A percentile compares a stretch with the other conserved stretches of the same genome.
These are phyloP conservation scores for Leucozona laternaria DNA, from an alignment of 2,888 invertebrate genomes.

Conservation along the genomic window DNA sequence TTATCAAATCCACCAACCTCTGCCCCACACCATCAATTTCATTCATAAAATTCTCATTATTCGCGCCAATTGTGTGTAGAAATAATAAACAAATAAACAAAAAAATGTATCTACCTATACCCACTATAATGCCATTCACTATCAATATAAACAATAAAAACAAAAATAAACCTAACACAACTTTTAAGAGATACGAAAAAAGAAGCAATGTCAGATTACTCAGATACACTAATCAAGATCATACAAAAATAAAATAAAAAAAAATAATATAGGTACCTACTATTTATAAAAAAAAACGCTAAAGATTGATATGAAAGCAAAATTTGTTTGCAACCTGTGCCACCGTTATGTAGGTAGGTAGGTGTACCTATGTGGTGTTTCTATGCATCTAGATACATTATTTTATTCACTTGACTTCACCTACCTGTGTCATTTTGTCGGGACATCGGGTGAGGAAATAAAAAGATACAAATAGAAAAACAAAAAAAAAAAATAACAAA, in stretches of 20 bases:
- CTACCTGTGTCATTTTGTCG: constrained; percentile 45
- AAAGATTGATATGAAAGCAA: constrained; percentile 34
- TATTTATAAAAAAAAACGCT: constrained; percentile 7
- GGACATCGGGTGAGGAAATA: constrained; percentile 33
- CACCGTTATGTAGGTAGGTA: constrained; percentile 34
- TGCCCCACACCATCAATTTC: constrained; percentile 62
- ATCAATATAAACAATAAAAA: constrained; percentile 61
- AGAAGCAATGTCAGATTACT: constrained; percentile 65
- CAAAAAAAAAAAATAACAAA: neutral
- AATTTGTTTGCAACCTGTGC: constrained; percentile 71
- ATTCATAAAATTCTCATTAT: constrained; percentile 67
- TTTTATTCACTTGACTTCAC: constrained; percentile 15
- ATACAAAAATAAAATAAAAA: constrained; percentile 9
- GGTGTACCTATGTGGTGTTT: neutral
- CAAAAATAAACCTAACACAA: constrained; percentile 33
- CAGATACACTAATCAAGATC: constrained; percentile 66
- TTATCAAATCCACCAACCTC: constrained; percentile 2
- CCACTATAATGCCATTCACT: constrained; percentile 44
- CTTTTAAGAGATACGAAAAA: constrained; percentile 51
- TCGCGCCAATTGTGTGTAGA: constrained; percentile 47
- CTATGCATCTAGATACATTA: constrained; percentile 21
- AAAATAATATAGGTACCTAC: neutral
- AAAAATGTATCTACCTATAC: constrained; percentile 3
- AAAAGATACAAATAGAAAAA: constrained; percentile 5
- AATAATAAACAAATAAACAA: constrained; percentile 44